Evolutionary conservation across 2,113 vertebrate species (phyloP), one percentile per base, ranked within the genome.

Genomic region (Pithys albifrons): DNA sequence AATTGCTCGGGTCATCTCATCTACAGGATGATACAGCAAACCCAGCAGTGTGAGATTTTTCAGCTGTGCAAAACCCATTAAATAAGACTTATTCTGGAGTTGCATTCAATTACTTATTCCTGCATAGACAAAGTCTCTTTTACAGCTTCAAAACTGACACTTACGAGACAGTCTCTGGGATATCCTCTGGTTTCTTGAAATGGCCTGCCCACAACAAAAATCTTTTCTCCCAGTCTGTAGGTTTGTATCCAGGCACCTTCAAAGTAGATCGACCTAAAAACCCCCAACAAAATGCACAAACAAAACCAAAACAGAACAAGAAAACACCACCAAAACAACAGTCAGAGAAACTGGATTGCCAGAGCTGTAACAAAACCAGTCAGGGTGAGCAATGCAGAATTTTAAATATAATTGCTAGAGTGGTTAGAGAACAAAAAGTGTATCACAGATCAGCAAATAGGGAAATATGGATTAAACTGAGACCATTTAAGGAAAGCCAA

Each of bases 91-190:
- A 41, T 25, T 65, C 33, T 43, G 25, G 46, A 88, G 14, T 14
- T 81, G 39, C n/a, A 29, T 54, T 79, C 64, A 54, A 43, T 23
- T 69, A 72, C 14, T 75, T n/a, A 66, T 6, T 80, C 33, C 82
- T 83, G 14, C 2, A 1, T 1, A 76, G 33, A 59, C 39, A 35
- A 33, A 12, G n/a, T 54, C 28, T 75, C 35, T 69, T n/a, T 69
- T 46, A 80, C 27, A 88, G 75, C 15, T 88, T 90, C 59, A 33
- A 29, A 84, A 46, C 25, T 6, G 3, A 31, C 87, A 98, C 99
- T 99, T 98, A 99, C 99, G 99, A 98, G 84, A 99, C 89, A 11
- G 97, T 85, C 78, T 99, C 98, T 90, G 99, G 99, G 85, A 99
- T 99, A 74, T 99, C 98, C 12, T 99, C 99, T 46, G 59, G 45